Evolutionary conservation across 2,113 vertebrate species (phyloP).

Genomic region (Perccottus glenii): DNA sequence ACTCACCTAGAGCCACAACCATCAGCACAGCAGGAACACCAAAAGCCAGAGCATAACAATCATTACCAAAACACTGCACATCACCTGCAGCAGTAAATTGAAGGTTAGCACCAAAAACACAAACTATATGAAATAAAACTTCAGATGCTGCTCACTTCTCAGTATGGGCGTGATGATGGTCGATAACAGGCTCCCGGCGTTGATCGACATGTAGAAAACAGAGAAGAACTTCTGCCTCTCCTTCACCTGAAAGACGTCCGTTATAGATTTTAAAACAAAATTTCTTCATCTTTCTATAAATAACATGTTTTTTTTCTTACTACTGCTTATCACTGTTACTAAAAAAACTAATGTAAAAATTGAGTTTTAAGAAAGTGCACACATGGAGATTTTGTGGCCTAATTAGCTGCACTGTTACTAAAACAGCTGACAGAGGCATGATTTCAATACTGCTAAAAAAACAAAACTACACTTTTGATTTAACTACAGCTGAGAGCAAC

Average conservation of each 20-base stretch:
- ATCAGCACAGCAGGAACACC: conserved; percentile 92
- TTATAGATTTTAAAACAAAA: too few species aligned
- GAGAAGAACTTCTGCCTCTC: conserved; percentile 96
- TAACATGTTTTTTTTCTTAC: too few species aligned
- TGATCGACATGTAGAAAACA: conserved; percentile 98
- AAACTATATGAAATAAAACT: background rate
- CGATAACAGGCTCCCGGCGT: conserved; percentile 94
- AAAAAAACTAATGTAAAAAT: too few species aligned
- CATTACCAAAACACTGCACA: conserved; percentile 91
- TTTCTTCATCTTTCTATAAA: too few species aligned
- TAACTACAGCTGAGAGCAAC: too few species aligned
- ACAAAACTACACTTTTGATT: too few species aligned
- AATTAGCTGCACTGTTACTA: too few species aligned
- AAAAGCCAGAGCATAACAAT: conserved; percentile 96
- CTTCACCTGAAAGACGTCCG: conserved; percentile 70
- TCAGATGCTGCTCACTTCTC: conserved; percentile 83
- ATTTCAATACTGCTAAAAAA: too few species aligned
- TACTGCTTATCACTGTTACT: too few species aligned
- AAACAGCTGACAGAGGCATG: too few species aligned
- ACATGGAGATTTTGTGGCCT: too few species aligned
- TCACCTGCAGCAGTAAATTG: conserved; percentile 78
- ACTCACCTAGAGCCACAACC: conserved; percentile 91
- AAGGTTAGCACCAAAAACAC: background rate
- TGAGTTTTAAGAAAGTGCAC: too few species aligned
- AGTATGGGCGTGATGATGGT: conserved; percentile 93